These are phyloP conservation scores for Acanthochromis polyacanthus DNA, from an alignment of 2,113 vertebrate species.

Conservation along the genomic window DNA sequence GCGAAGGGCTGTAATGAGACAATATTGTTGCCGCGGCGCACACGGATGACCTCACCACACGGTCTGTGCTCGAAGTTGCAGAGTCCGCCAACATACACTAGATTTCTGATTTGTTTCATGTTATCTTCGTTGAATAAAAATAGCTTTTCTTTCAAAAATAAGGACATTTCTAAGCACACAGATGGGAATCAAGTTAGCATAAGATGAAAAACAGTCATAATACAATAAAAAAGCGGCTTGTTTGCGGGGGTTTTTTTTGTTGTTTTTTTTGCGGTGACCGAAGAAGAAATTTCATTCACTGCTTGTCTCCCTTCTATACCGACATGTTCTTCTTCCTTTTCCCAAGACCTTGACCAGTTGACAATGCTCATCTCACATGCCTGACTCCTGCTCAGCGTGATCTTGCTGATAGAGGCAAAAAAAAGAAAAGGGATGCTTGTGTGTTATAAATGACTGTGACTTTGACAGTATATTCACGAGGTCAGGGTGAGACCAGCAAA, in stretches of 20 bases:
- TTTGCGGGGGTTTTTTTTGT: not conserved
- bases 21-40: constrained; percentile 7
- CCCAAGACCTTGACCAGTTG: constrained; percentile 42
- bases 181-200: too few relatives aligned
- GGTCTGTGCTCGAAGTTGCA: constrained; percentile 15
- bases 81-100: too few relatives aligned
- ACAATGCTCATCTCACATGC: not conserved
- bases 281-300: constrained; percentile 16
- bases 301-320: not conserved
- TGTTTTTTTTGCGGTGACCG: constrained; percentile 55
- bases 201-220: not conserved
- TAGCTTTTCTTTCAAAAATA: too few relatives aligned
- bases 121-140: too few relatives aligned
- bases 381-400: not conserved
- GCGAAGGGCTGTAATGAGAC: constrained; percentile 29
- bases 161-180: not conserved
- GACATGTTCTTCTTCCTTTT: constrained; percentile 24
- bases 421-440: not conserved
- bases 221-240: not conserved
- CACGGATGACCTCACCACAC: constrained; percentile 59
- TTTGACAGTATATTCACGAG: constrained; percentile 2
- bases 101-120: too few relatives aligned
- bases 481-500: constrained; percentile 18
- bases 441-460: constrained; percentile 1
- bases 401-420: constrained; percentile 3